Evolutionary conservation across 1,140 invertebrate species (phyloP), one percentile per base, ranked within the genome.

Genomic region (Zaprionus ghesquierei): DNA sequence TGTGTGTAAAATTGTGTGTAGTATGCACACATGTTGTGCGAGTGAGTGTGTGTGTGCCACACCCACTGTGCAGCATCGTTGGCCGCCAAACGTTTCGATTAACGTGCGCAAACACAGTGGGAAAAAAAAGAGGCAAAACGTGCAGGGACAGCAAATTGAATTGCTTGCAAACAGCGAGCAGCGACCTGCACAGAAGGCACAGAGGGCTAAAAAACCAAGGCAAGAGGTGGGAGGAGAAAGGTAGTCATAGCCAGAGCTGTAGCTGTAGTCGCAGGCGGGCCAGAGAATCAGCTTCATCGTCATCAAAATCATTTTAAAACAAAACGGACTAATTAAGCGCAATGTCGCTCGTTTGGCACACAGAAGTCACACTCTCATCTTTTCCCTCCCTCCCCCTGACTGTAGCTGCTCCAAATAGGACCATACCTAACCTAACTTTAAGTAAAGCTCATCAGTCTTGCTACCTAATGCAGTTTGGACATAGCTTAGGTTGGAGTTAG

Each of bases 291-390:
- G 64, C 53, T 55, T 50, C 78, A 75, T 75, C 69, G 58, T 69
- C 81, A 80, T 81, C 74, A 82, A 75, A 87, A 82, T 76, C 76
- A 72, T 82, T 87, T 87, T 82, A 84, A n/a, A 89, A 80, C 84
- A 86, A 89, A 87, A 87, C 84, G 84, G 79, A 87, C 84, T 89
- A 87, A 87, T 87, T 87, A 89, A 84, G 79, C 76, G 75, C 63
- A 87, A n/a, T 79, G 82, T 75, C 78, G 69, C 23, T 44, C 60
- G 60, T 56, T 29, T 4, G 27, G 27, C 25, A 25, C n/a, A n/a
- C n/a, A n/a, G n/a, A n/a, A n/a, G n/a, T n/a, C n/a, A n/a, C n/a
- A n/a, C n/a, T n/a, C n/a, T n/a, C n/a, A n/a, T n/a, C n/a, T n/a
- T n/a, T n/a, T n/a, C n/a, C n/a, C 31, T 33, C 31, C 0, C 6